A percentile compares a stretch with the other conserved stretches of the same genome.
Evolutionary conservation across 2,888 invertebrate species (phyloP).

Genomic region (Luperina nickerlii): DNA sequence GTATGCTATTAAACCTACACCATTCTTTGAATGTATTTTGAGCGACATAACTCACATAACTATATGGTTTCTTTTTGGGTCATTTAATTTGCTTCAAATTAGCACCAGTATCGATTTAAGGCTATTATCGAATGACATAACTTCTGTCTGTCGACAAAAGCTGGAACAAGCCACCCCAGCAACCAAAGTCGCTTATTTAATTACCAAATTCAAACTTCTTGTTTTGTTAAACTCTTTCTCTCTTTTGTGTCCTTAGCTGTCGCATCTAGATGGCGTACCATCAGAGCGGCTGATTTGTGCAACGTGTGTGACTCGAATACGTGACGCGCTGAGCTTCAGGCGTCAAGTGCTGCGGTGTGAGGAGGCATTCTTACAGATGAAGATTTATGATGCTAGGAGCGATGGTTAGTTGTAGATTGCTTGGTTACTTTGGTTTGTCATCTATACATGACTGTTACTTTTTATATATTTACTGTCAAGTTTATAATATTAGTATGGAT

Average conservation of each 20-base stretch:
- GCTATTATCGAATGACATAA: neutral
- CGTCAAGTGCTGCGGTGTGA: slow-evolving; percentile 84
- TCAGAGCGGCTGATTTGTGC: slow-evolving; percentile 83
- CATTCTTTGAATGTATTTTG: neutral
- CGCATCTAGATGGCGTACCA: slow-evolving; percentile 79
- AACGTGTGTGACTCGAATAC: slow-evolving; percentile 79
- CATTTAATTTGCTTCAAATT: neutral
- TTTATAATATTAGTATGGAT: no score
- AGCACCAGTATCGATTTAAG: neutral
- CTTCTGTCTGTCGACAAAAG: neutral
- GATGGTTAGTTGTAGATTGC: slow-evolving; percentile 54
- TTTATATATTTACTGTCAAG: no score
- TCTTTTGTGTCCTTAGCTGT: slow-evolving; percentile 71
- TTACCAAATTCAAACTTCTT: neutral
- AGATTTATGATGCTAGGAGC: slow-evolving; percentile 69
- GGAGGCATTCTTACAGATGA: slow-evolving; percentile 81
- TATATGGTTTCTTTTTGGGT: neutral
- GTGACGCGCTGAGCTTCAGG: slow-evolving; percentile 80
- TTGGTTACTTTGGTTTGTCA: no score
- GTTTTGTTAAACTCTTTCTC: neutral
- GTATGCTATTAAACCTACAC: slow-evolving; percentile 69
- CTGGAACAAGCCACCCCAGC: neutral
- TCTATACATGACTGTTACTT: no score
- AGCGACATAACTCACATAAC: neutral
- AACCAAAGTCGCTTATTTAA: neutral